A percentile compares a stretch with the other conserved stretches of the same genome.
phyloP scores from a whole-genome alignment of 2,113 vertebrate species.

The Boulengeromyrus knoepffleri region DNA sequence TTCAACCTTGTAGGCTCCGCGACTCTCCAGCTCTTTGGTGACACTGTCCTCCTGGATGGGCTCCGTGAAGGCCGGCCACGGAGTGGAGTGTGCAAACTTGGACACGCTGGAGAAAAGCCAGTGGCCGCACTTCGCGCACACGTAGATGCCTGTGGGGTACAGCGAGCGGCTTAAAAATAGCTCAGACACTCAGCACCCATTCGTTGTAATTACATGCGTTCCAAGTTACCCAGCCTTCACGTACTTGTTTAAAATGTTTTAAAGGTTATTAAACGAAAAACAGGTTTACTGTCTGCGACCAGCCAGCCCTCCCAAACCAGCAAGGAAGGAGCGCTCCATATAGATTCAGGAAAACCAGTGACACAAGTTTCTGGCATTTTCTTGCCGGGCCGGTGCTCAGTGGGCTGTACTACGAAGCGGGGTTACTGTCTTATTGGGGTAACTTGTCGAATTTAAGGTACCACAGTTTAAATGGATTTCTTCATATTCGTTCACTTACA shows the following conservation, averaged over 20 bases:
- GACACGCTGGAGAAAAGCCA: slow-evolving; percentile 83
- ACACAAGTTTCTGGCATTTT: neutral
- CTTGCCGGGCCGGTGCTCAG: too few species aligned
- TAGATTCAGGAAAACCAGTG: neutral
- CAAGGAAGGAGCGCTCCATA: neutral
- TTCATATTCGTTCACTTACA: too few species aligned
- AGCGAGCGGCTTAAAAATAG: neutral
- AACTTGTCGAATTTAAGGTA: too few species aligned
- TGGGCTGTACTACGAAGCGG: too few species aligned
- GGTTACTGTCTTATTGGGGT: too few species aligned
- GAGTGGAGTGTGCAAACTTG: slow-evolving; percentile 84
- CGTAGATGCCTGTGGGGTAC: slow-evolving; percentile 68
- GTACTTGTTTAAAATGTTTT: neutral
- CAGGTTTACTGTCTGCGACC: neutral
- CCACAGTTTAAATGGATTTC: too few species aligned
- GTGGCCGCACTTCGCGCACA: slow-evolving; percentile 77
- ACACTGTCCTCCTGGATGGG: slow-evolving; percentile 78
- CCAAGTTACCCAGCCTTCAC: neutral
- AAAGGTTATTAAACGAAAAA: neutral
- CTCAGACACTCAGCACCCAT: neutral
- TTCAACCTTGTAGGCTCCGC: slow-evolving; percentile 75
- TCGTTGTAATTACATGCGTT: neutral
- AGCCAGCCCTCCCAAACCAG: neutral
- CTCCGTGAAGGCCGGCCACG: slow-evolving; percentile 88
- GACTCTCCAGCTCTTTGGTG: slow-evolving; percentile 68